Evolutionary conservation across 2,113 vertebrate species (phyloP), one percentile per base, ranked within the genome.

Genomic region (Periophthalmus modestus): DNA sequence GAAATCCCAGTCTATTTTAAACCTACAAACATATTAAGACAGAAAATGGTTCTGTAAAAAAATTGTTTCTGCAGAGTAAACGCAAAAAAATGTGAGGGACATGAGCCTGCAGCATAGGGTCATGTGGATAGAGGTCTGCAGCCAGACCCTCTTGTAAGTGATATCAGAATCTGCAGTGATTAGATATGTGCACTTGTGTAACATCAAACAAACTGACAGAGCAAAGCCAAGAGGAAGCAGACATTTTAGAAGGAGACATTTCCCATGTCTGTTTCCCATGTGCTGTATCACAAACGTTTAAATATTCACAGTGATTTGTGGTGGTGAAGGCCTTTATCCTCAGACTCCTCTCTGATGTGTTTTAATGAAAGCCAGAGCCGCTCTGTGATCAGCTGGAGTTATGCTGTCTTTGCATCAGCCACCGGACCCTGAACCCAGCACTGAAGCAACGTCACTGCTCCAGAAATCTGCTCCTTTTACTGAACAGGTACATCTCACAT

Each of bases 271-370:
- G 69, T 55, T 55, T 55, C 52, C 52, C 52, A 59, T 24, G 1
- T 75, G 67, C 81, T 87, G 82, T 69, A 88, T 82, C 69, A 72
- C 68, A 15, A 67, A 54, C 18, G 48, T 80, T 79, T 80, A 84
- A 88, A 83, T 74, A 85, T 78, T 68, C 73, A 72, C 78, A 84
- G 23, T 18, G 6, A 82, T 88, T 86, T 82, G 66, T 84, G 73
- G 62, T 66, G 75, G 77, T 5, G 50, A 81, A 78, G 79, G 24
- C 46, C 68, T 84, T 81, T 79, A 55, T 55, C 52, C 52, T 59
- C 78, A 73, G 55, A 80, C 74, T 81, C 73, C 82, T 83, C 80
- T 86, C 85, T 89, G 86, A 89, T 89, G 74, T 87, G 57, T 85
- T 77, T 83, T 78, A 79, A 83, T 83, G 68, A 83, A 85, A 78